A percentile compares a stretch with the other conserved stretches of the same genome.
These are phyloP conservation scores for Hybos culiciformis DNA, from an alignment of 2,888 invertebrate genomes.

Conservation along the genomic window DNA sequence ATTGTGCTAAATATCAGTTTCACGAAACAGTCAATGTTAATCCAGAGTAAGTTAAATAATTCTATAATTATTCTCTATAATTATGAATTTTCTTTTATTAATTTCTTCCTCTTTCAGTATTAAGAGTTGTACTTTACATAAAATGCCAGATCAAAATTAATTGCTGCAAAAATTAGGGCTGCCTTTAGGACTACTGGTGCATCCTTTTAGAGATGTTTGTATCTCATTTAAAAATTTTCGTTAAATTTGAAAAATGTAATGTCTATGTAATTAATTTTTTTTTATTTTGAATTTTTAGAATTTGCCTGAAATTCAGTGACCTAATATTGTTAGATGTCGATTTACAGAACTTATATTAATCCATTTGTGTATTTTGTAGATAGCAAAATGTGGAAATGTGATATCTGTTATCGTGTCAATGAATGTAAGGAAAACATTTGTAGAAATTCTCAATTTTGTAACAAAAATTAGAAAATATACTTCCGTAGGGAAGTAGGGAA, in stretches of 20 bases:
- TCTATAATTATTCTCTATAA: not conserved
- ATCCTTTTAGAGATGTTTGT: constrained; percentile 95
- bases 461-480: no score
- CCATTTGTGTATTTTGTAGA: constrained; percentile 96
- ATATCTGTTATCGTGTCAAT: constrained; percentile 91
- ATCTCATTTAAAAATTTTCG: constrained; percentile 49
- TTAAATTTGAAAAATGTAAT: not conserved
- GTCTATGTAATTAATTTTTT: not conserved
- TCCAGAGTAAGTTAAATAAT: constrained; percentile 55
- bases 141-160: constrained; percentile 84
- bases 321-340: constrained; percentile 91
- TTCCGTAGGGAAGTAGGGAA: no score
- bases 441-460: no score
- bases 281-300: constrained; percentile 50
- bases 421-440: constrained; percentile 59
- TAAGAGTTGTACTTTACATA: constrained; percentile 88
- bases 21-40: constrained; percentile 78
- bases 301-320: constrained; percentile 92
- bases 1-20: constrained; percentile 68
- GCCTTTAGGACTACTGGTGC: constrained; percentile 91
- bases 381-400: constrained; percentile 96
- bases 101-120: constrained; percentile 45
- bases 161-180: constrained; percentile 87
- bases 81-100: not conserved
- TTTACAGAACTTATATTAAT: constrained; percentile 97